A percentile compares a stretch with the other conserved stretches of the same genome.
phyloP scores from a whole-genome alignment of 2,113 vertebrate species.

The Pteronura brasiliensis region DNA sequence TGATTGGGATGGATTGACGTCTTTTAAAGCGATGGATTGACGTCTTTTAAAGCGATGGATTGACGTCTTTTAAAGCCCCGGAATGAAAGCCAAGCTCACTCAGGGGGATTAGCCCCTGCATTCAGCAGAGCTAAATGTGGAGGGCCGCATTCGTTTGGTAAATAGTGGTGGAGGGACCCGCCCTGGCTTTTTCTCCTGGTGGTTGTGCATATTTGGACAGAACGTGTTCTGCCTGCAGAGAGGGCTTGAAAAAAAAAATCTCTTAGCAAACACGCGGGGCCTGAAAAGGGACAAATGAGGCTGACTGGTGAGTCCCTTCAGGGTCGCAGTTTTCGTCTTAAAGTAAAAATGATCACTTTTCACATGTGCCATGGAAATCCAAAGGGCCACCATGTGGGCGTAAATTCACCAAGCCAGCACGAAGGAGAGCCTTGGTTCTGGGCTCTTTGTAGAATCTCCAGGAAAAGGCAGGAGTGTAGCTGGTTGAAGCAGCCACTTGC shows the following conservation, averaged over 20 bases:
- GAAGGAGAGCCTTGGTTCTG: background rate
- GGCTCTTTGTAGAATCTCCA: background rate
- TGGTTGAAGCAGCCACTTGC: background rate
- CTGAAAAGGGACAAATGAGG: background rate
- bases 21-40: slow-evolving; percentile 63
- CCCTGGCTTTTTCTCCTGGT: background rate
- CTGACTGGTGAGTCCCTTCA: background rate
- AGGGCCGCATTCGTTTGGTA: slow-evolving; percentile 51
- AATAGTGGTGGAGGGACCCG: slow-evolving; percentile 21
- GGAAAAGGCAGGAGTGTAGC: background rate
- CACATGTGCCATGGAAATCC: background rate
- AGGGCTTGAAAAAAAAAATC: background rate
- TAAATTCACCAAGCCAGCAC: background rate
- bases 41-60: slow-evolving; percentile 53
- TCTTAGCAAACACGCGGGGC: background rate
- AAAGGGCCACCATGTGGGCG: background rate
- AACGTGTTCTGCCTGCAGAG: slow-evolving; percentile 33
- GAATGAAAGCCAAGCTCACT: slow-evolving; percentile 55
- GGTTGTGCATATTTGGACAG: slow-evolving; percentile 21
- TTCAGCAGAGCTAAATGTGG: slow-evolving; percentile 26
- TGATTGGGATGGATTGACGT: slow-evolving; percentile 35
- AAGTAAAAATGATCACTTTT: background rate
- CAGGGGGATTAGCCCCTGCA: background rate
- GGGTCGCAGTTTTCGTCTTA: background rate
- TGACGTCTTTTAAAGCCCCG: slow-evolving; percentile 46